These are phyloP conservation scores for Steromphala cineraria DNA, from an alignment of 2,888 invertebrate genomes.

Conservation along the genomic window DNA sequence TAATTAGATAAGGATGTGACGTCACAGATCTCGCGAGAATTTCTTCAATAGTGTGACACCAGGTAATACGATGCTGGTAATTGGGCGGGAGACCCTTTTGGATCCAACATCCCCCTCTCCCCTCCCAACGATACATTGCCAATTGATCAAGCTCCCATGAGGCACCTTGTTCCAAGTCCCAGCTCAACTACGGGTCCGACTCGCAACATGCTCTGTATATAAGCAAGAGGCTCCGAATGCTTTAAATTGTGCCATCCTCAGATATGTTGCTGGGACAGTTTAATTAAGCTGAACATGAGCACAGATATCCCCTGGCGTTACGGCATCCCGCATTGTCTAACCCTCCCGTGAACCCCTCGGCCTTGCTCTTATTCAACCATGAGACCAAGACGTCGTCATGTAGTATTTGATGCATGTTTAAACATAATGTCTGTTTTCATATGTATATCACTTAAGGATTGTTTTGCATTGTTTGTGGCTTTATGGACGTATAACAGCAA, in stretches of 20 bases:
- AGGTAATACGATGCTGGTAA: conserved; percentile 5
- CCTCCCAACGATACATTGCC: background rate
- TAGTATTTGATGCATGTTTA: no score
- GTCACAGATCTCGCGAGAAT: conserved; percentile 5
- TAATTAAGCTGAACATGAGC: background rate
- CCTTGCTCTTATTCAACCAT: no score
- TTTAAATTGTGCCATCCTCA: background rate
- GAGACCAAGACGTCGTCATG: no score
- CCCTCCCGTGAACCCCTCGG: no score
- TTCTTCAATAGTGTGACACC: conserved; percentile 1
- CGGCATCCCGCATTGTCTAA: no score
- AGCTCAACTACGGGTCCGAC: conserved; percentile 45
- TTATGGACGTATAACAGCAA: no score
- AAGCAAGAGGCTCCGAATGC: background rate
- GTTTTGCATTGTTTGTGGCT: no score
- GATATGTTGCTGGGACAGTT: background rate
- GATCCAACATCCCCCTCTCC: background rate
- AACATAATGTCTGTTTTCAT: no score
- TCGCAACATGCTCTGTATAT: conserved; percentile 40
- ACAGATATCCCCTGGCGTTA: no score
- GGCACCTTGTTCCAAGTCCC: conserved; percentile 24
- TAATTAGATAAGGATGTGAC: conserved; percentile 5
- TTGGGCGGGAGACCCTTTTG: background rate
- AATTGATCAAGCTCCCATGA: conserved; percentile 8
- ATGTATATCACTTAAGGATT: no score